These are phyloP conservation scores for Caenorhabditis imperialis DNA, from an alignment of 2,888 invertebrate genomes.

Conservation along the genomic window DNA sequence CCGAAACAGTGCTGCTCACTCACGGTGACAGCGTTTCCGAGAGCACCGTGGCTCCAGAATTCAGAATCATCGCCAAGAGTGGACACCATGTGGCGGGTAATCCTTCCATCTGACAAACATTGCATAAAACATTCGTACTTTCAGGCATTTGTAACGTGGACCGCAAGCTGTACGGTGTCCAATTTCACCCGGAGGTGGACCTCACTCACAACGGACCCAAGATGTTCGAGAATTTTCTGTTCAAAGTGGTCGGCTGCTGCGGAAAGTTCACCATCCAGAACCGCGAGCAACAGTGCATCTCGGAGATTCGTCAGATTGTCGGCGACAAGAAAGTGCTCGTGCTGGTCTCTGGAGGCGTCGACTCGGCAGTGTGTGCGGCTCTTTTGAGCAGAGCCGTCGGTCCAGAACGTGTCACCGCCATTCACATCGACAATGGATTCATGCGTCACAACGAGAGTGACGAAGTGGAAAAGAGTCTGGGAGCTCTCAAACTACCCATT, in stretches of 20 bases:
- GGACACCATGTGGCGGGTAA: conserved; percentile 79
- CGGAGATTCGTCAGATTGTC: conserved; percentile 90
- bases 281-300: conserved; percentile 90
- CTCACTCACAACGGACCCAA: conserved; percentile 83
- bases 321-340: conserved; percentile 92
- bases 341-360: conserved; percentile 91
- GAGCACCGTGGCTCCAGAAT: conserved; percentile 87
- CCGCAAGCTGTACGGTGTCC: conserved; percentile 91
- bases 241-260: conserved; percentile 84
- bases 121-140: conserved; percentile 28
- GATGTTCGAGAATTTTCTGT: conserved; percentile 87
- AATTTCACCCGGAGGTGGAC: conserved; percentile 99
- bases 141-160: conserved; percentile 91
- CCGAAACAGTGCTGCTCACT: conserved; percentile 85
- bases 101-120: not conserved
- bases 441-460: conserved; percentile 89
- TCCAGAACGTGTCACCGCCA: conserved; percentile 86
- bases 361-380: conserved; percentile 99
- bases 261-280: conserved; percentile 87
- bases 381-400: conserved; percentile 90
- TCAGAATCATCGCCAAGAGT: conserved; percentile 87
- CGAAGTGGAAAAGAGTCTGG: conserved; percentile 82
- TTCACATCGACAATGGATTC: conserved; percentile 98
- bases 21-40: conserved; percentile 94
- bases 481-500: conserved; percentile 65